Percentiles rank a stretch among this genome's conserved stretches.
phyloP scores from a whole-genome alignment of 2,797 vertebrate species.

The Myotis daubentonii region DNA sequence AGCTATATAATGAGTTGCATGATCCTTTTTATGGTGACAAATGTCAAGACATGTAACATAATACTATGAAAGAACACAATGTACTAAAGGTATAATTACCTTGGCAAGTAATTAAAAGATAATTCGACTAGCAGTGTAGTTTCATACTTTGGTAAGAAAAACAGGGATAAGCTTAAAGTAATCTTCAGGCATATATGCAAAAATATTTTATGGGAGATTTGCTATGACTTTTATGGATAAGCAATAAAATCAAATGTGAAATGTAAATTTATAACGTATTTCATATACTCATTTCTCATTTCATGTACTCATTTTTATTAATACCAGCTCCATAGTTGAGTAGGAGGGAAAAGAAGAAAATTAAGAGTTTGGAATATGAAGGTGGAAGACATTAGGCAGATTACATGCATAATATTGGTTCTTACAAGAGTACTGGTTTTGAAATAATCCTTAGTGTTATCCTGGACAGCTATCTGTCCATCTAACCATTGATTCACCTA shows the following conservation, averaged over 20 bases:
- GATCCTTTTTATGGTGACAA: neutral
- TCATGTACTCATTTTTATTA: neutral
- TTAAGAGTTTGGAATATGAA: neutral
- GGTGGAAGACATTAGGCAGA: neutral
- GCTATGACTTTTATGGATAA: neutral
- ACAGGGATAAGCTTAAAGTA: slow-evolving; percentile 9
- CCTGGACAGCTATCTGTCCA: neutral
- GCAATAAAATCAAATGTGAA: neutral
- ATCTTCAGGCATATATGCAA: neutral
- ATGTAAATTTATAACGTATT: neutral
- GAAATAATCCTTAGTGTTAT: neutral
- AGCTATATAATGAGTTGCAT: neutral
- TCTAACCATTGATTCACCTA: neutral
- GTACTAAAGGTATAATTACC: neutral
- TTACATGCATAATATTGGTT: neutral
- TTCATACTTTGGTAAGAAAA: neutral
- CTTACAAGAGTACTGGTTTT: neutral
- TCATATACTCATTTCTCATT: neutral
- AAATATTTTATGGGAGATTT: neutral
- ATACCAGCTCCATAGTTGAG: neutral
- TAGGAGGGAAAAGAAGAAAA: neutral
- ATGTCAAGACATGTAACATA: slow-evolving; percentile 21
- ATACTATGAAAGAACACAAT: neutral
- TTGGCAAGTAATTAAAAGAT: slow-evolving; percentile 13
- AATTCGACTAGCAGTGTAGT: neutral